Conservation (phyloP, 2,797 vertebrate species). For the Peromyscus nudipes region DNA sequence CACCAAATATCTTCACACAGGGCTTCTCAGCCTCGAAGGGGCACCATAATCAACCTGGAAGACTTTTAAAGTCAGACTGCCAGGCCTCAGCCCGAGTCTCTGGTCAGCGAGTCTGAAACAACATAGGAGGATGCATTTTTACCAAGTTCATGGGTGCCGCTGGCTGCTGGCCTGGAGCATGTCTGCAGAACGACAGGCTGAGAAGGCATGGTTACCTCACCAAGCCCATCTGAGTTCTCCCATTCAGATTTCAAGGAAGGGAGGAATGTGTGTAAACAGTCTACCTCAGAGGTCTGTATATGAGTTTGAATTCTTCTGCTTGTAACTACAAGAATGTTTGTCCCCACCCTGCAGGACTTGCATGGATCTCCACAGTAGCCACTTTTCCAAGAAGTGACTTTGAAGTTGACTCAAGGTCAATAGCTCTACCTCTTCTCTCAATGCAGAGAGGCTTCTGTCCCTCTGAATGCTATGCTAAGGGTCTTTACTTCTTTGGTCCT, state of each 20-base stretch:
- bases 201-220: neutral
- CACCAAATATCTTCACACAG: neutral
- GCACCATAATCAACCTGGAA: no score
- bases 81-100: fast-evolving
- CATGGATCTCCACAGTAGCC: neutral
- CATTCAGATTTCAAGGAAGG: constrained; percentile 8
- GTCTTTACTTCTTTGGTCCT: neutral
- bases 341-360: neutral
- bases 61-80: neutral
- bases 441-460: neutral
- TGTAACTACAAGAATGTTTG: neutral
- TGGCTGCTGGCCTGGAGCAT: no score
- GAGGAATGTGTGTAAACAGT: neutral
- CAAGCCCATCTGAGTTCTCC: neutral
- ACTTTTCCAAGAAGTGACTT: neutral
- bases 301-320: neutral
- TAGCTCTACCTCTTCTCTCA: neutral
- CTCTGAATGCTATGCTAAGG: neutral
- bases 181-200: neutral
- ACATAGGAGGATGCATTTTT: neutral
- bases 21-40: neutral
- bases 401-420: neutral
- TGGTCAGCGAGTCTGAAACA: neutral
- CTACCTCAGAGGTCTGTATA: neutral
- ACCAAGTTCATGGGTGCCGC: neutral